Base-by-base conservation (phyloP, 2,888 invertebrate species). In the Baccha elongata region DNA sequence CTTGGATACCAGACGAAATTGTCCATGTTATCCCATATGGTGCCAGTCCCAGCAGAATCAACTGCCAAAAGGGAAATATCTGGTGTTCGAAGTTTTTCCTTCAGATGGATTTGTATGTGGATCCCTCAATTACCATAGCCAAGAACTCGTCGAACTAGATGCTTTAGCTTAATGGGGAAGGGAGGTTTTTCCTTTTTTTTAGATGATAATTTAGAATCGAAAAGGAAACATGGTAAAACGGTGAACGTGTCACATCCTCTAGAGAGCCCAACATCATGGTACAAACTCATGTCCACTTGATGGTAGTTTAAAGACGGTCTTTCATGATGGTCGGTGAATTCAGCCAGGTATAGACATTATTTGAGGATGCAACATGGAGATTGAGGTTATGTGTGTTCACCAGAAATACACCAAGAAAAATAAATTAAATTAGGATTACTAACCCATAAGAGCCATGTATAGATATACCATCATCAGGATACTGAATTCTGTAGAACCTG, bases 1-100 rank as follows among this genome's bases (percentile, higher is more conserved):
- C 81, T 81, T 71, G 60, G 67, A 62, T 62, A 76, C 53, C 75
- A 75, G 81, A 81, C 81, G 81, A 81, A 81, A 81, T 75, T 81
- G 81, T 81, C 81, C 81, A 81, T 81, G 81, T 81, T 81, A 76
- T 81, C 81, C 81, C 81, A 81, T 81, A 81, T 81, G 81, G 75
- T 67, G 71, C 75, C 60, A 75, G 81, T 81, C 81, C 81, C 81
- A 81, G 75, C 81, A 81, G 75, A 81, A 81, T 81, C 81, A 75
- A 81, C 81, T 81, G 81, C 81, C 81, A 81, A 81, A 81, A 81
- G 81, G 75, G 75, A 76, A 75, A 81, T 81, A 75, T 67, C 75
- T 75, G 69, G 69, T 58, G 71, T 80, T 74, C 74, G 71, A 76
- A 81, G 75, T 81, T 81, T 71, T 76, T 62, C 71, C 60, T 60